These are phyloP conservation scores for Cavia porcellus DNA, from an alignment of 2,113 vertebrate genomes.

Conservation along the genomic window DNA sequence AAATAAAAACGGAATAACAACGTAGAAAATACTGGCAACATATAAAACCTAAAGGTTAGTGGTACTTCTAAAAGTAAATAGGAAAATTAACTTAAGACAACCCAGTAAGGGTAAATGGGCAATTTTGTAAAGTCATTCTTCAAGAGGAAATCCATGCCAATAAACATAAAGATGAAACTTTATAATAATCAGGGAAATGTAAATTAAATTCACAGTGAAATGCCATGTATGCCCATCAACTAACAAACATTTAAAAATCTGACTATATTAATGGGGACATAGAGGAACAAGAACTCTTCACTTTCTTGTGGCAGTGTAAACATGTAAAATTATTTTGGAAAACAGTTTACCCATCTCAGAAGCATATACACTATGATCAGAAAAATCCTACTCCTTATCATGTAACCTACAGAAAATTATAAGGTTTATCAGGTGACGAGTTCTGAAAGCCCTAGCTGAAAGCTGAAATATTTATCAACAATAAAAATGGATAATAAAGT, in stretches of 20 bases:
- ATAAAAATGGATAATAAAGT: conserved; percentile 2
- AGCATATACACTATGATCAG: background rate
- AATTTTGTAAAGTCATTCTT: conserved; percentile 2
- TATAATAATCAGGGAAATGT: background rate
- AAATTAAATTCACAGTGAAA: conserved; percentile 48
- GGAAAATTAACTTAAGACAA: background rate
- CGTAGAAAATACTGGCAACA: background rate
- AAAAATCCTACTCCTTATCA: background rate
- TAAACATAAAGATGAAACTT: background rate
- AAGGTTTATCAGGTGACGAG: background rate
- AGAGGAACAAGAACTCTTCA: background rate
- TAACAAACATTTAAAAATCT: background rate
- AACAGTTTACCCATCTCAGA: background rate
- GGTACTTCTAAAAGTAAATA: background rate
- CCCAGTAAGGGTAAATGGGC: background rate
- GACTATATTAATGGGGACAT: background rate
- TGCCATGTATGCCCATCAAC: background rate
- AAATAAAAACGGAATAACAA: background rate
- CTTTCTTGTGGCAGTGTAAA: background rate
- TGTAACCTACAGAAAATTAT: background rate
- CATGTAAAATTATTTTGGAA: background rate
- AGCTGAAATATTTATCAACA: background rate
- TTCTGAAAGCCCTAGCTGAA: background rate
- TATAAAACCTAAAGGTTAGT: background rate
- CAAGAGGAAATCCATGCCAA: conserved; percentile 40